Percentiles rank a stretch among this genome's conserved stretches.
phyloP scores from a whole-genome alignment of 2,113 vertebrate genomes.

The Hypomesus transpacificus region DNA sequence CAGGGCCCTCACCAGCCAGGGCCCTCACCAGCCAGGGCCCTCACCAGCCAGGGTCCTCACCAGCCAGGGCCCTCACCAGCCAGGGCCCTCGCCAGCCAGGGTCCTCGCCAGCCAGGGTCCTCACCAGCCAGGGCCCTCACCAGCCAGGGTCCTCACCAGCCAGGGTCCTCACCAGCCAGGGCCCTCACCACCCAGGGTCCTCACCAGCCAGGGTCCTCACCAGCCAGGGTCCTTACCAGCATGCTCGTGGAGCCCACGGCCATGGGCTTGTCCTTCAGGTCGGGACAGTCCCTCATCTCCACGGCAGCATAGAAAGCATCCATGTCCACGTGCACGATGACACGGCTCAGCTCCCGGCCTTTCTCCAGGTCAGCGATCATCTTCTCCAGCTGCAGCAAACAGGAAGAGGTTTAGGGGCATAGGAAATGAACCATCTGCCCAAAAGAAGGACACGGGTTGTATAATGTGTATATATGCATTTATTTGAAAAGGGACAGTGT shows the following conservation, averaged over 20 bases:
- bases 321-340: slow-evolving; percentile 96
- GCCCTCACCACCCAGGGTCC: slow-evolving; percentile 34
- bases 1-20: no score
- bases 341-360: slow-evolving; percentile 78
- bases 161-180: slow-evolving; percentile 81
- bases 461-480: neutral
- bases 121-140: no score
- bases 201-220: no score
- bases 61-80: no score
- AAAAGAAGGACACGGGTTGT: no score
- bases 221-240: slow-evolving; percentile 76
- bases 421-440: no score
- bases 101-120: slow-evolving; percentile 88
- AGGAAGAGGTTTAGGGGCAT: slow-evolving; percentile 1
- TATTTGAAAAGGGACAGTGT: no score
- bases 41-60: slow-evolving; percentile 68
- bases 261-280: slow-evolving; percentile 88
- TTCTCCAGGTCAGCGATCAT: slow-evolving; percentile 76
- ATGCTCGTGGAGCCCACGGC: slow-evolving; percentile 94
- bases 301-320: slow-evolving; percentile 98
- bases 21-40: slow-evolving; percentile 88
- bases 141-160: slow-evolving; percentile 76
- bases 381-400: slow-evolving; percentile 76
- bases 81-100: no score
- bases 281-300: slow-evolving; percentile 91